A percentile compares a stretch with the other conserved stretches of the same genome.
These are phyloP conservation scores for Sprattus sprattus DNA, from an alignment of 2,113 vertebrate genomes.

Conservation along the genomic window DNA sequence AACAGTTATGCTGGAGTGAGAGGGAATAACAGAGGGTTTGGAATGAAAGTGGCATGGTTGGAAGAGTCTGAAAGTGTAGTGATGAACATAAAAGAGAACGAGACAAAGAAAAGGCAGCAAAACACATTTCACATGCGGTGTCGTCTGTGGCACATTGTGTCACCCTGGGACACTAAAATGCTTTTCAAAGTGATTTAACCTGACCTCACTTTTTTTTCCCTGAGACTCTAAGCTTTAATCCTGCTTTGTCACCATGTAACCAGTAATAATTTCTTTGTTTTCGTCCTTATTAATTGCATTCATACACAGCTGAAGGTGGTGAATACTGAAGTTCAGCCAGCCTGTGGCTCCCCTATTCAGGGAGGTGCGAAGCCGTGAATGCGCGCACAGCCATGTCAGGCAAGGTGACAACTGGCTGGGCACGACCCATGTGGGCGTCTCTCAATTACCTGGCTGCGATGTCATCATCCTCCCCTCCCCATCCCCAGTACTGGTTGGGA, in stretches of 20 bases:
- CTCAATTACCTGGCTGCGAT: constrained; percentile 81
- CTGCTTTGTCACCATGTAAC: too few species aligned
- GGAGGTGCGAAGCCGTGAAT: background rate
- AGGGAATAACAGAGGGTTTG: constrained; percentile 28
- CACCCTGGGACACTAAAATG: background rate
- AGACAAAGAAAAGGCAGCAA: constrained; percentile 35
- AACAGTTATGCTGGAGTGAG: constrained; percentile 37
- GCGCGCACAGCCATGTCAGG: background rate
- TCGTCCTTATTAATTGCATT: background rate
- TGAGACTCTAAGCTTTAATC: too few species aligned
- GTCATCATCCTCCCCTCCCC: constrained; percentile 94
- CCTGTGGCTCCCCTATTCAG: background rate
- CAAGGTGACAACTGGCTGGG: background rate
- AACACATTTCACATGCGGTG: background rate
- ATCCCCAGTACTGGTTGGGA: constrained; percentile 94
- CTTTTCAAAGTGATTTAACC: background rate
- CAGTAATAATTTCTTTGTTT: background rate
- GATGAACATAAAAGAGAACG: constrained; percentile 3
- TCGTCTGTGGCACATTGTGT: background rate
- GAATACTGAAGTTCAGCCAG: background rate
- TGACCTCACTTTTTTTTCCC: background rate
- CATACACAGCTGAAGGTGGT: background rate
- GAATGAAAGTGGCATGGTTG: constrained; percentile 33
- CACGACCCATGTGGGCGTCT: background rate
- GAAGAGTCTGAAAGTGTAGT: constrained; percentile 34